A percentile compares a stretch with the other conserved stretches of the same genome.
Evolutionary conservation across 2,888 invertebrate species (phyloP).

Genomic region (Pammene fasciana): DNA sequence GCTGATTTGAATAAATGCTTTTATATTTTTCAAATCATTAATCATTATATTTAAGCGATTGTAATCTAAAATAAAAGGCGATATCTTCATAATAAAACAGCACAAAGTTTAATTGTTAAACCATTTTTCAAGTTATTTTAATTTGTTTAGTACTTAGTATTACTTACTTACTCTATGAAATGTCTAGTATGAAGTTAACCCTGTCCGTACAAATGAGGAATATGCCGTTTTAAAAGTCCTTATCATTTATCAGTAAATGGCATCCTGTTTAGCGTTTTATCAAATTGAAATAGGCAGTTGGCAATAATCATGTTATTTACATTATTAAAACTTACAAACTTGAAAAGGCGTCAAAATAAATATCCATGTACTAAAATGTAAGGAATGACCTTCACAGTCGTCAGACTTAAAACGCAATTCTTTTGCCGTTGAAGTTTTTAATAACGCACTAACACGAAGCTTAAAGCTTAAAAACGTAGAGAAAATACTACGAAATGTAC

Average conservation of each 20-base stretch:
- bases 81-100: too few relatives aligned
- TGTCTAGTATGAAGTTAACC: too few relatives aligned
- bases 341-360: background rate
- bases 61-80: too few relatives aligned
- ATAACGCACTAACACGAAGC: constrained; percentile 23
- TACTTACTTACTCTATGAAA: too few relatives aligned
- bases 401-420: background rate
- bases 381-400: constrained; percentile 14
- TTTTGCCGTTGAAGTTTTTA: constrained; percentile 13
- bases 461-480: background rate
- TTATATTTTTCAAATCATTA: too few relatives aligned
- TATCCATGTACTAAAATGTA: background rate
- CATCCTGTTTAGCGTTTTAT: constrained; percentile 11
- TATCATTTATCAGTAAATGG: background rate
- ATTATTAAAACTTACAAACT: constrained; percentile 4
- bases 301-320: background rate
- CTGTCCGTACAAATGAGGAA: background rate
- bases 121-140: too few relatives aligned
- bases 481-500: too few relatives aligned
- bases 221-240: background rate
- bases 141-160: too few relatives aligned
- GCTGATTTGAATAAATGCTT: too few relatives aligned
- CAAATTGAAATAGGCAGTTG: background rate
- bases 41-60: too few relatives aligned
- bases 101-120: too few relatives aligned